Conservation (phyloP, 1,140 invertebrate species). For the Caenorhabditis briggsae region DNA sequence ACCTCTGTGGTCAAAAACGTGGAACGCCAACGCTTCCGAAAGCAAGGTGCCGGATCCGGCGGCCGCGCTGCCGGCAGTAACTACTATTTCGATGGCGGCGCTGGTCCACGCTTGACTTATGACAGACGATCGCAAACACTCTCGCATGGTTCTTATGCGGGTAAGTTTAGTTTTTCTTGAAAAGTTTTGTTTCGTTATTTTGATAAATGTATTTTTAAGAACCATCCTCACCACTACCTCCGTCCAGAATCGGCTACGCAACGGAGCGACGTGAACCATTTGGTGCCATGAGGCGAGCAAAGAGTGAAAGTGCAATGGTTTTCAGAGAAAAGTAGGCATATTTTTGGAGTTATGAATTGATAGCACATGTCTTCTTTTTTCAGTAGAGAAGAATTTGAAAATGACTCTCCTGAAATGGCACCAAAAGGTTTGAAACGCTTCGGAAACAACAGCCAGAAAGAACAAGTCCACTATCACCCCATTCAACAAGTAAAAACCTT, state of each 20-base stretch:
- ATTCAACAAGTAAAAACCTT: slow-evolving; percentile 58
- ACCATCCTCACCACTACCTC: slow-evolving; percentile 36
- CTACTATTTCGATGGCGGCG: slow-evolving; percentile 50
- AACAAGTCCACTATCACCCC: slow-evolving; percentile 59
- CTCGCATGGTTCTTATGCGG: slow-evolving; percentile 49
- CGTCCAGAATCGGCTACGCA: slow-evolving; percentile 51
- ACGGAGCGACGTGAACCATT: slow-evolving; percentile 44
- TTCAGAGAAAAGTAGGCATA: slow-evolving; percentile 48
- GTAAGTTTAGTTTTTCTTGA: too few relatives aligned
- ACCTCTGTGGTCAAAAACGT: slow-evolving; percentile 68
- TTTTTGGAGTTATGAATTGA: not conserved
- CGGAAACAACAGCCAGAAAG: slow-evolving; percentile 42
- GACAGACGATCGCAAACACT: slow-evolving; percentile 58
- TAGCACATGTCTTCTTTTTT: not conserved
- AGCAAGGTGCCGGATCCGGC: slow-evolving; percentile 64
- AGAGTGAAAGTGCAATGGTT: slow-evolving; percentile 65
- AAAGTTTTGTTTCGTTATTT: too few relatives aligned
- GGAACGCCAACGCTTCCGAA: slow-evolving; percentile 67
- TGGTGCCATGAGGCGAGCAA: slow-evolving; percentile 64
- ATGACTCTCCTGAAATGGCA: slow-evolving; percentile 50
- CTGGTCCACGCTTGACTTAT: slow-evolving; percentile 53
- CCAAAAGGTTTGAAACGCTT: slow-evolving; percentile 56
- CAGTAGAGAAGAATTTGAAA: slow-evolving; percentile 40
- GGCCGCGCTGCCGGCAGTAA: slow-evolving; percentile 51
- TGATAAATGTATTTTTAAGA: not conserved